Conservation (phyloP, 2,113 vertebrate species). For the Cyanoliseus patagonus region DNA sequence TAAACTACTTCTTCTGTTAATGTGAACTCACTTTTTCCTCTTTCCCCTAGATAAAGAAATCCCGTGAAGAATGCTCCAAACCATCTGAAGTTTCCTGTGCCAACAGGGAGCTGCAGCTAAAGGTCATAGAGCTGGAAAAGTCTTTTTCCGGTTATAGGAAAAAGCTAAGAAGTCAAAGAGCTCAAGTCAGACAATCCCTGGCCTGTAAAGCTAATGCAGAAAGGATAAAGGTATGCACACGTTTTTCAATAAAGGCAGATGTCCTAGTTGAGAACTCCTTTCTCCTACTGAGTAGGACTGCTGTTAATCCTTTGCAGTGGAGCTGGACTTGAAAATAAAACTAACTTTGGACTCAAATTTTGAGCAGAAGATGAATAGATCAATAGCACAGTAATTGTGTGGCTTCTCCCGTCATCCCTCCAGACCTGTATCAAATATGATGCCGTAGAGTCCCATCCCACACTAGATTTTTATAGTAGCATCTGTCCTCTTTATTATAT, state of each 20-base stretch:
- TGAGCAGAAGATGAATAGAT: not conserved
- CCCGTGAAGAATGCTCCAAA: conserved; percentile 56
- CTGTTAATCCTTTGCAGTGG: not conserved
- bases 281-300: not conserved
- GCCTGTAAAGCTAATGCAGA: conserved; percentile 41
- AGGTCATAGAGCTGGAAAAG: conserved; percentile 62
- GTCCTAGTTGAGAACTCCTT: not conserved
- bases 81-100: conserved; percentile 65
- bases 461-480: not conserved
- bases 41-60: conserved; percentile 69
- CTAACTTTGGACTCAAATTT: not conserved
- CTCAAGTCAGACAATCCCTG: conserved; percentile 56
- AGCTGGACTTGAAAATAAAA: not conserved
- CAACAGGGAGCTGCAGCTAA: conserved; percentile 72
- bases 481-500: not conserved
- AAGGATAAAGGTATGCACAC: conserved; percentile 52
- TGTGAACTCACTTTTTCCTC: not conserved
- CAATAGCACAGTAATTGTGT: not conserved
- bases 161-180: conserved; percentile 66
- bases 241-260: not conserved
- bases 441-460: not conserved
- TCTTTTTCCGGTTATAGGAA: conserved; percentile 49
- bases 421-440: not conserved
- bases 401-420: not conserved
- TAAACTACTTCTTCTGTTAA: not conserved